Evolutionary conservation across 2,888 invertebrate species (phyloP).

Genomic region (Watsonalla binaria): DNA sequence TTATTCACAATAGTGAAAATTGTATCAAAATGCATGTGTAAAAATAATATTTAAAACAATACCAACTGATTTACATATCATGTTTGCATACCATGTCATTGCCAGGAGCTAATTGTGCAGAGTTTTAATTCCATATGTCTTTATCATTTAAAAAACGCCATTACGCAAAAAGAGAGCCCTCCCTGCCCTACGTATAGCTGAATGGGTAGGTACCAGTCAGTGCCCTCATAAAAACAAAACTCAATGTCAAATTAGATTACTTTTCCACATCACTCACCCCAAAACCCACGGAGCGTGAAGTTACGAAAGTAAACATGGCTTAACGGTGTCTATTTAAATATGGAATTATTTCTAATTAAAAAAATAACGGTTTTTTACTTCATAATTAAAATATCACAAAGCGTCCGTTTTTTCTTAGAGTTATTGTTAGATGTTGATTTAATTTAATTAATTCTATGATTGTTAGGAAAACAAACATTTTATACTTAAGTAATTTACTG

Average conservation of each 20-base stretch:
- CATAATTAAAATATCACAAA: background rate
- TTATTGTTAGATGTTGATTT: background rate
- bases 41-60: no score
- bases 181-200: conserved; percentile 21
- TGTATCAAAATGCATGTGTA: no score
- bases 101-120: no score
- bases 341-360: conserved; percentile 11
- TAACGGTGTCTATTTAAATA: conserved; percentile 10
- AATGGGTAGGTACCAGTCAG: conserved; percentile 24
- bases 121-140: no score
- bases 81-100: no score
- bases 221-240: conserved; percentile 35
- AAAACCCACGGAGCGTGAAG: conserved; percentile 48
- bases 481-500: background rate
- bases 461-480: background rate
- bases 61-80: no score
- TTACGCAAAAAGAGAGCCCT: conserved; percentile 5
- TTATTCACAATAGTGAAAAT: no score
- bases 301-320: conserved; percentile 56
- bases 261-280: conserved; percentile 43
- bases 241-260: conserved; percentile 61
- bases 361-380: background rate
- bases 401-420: background rate
- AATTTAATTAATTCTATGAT: background rate
- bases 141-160: no score